Conservation (phyloP, 2,113 vertebrate species). For the Paradoxurus hermaphroditus region DNA sequence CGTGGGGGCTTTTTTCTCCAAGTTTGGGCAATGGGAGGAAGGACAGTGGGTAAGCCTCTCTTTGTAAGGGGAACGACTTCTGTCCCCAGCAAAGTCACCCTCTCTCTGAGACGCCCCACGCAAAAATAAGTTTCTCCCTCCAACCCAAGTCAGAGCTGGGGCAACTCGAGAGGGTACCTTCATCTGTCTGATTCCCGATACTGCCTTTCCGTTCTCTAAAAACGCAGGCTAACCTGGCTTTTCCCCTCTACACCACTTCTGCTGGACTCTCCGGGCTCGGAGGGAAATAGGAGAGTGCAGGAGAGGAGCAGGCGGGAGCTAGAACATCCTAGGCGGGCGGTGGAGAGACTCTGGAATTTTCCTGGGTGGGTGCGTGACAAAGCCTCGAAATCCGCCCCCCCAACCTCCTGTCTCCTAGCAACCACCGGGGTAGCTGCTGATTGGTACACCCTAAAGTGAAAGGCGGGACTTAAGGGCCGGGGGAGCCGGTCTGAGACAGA, state of each 20-base stretch:
- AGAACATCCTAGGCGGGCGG: not conserved
- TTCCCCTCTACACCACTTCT: not conserved
- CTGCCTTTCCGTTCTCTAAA: not conserved
- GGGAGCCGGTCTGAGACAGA: not conserved
- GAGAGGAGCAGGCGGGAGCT: not conserved
- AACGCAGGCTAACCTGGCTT: not conserved
- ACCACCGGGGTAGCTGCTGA: conserved; percentile 29
- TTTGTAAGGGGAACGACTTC: not conserved
- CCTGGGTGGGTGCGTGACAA: conserved; percentile 29
- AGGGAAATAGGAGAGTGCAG: not conserved
- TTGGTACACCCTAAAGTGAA: conserved; percentile 46
- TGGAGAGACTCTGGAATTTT: conserved; percentile 1
- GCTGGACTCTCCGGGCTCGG: not conserved
- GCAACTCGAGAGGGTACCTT: not conserved
- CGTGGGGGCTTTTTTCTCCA: not conserved
- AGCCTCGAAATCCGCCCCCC: not conserved
- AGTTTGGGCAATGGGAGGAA: not conserved
- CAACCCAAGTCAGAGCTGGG: not conserved
- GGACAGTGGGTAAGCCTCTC: not conserved
- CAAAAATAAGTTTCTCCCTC: not conserved
- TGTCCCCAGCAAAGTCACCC: not conserved
- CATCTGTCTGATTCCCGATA: not conserved
- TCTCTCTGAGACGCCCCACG: not conserved
- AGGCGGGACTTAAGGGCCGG: not conserved
- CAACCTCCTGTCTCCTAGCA: conserved; percentile 63